Base-by-base conservation (phyloP, 1,140 invertebrate genomes). In the Rhyacophila brunnea region DNA sequence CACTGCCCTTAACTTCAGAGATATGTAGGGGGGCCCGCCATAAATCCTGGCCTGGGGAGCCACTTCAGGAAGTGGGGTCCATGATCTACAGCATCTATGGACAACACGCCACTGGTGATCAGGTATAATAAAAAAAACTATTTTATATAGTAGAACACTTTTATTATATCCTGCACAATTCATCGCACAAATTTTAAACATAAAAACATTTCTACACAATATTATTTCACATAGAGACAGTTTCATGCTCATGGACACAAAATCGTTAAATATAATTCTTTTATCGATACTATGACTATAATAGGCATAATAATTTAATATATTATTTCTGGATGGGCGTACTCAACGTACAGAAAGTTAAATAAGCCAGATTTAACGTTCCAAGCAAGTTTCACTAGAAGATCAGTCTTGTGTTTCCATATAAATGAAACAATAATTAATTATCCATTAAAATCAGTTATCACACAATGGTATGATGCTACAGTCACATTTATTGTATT, bases 371-470 rank as follows among this genome's bases (percentile, higher is more conserved):
- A 55, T 57, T 55, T 42, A 58, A 60, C 58, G 57, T 58, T 53
- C 44, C 52, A 49, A 58, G 43, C 56, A 59, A 59, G 62, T 57
- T 60, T 60, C 62, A 64, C 58, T 64, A 60, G 58, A 60, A 64
- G 62, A 64, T 64, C 62, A 64, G 62, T 64, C 62, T 64, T 64
- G 62, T 59, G 47, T 59, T 64, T 64, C 46, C 58, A 60, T 47
- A 35, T 52, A 43, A 59, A 52, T 60, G 53, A 64, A 60, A 57
- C 53, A 43, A 42, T 15, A 19, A 60, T 60, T 48, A 43, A 42
- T 15, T 5, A 60, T 60, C 43, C 51, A 59, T 44, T 60, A 58
- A 53, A 64, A 56, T 64, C 56, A 64, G 54, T 56, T 59, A 60
- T 64, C 56, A 59, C 56, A 55, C 47, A 53, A 59, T 55, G 59